Conservation (phyloP, 2,797 vertebrate species). For the Takifugu ocellatus region DNA sequence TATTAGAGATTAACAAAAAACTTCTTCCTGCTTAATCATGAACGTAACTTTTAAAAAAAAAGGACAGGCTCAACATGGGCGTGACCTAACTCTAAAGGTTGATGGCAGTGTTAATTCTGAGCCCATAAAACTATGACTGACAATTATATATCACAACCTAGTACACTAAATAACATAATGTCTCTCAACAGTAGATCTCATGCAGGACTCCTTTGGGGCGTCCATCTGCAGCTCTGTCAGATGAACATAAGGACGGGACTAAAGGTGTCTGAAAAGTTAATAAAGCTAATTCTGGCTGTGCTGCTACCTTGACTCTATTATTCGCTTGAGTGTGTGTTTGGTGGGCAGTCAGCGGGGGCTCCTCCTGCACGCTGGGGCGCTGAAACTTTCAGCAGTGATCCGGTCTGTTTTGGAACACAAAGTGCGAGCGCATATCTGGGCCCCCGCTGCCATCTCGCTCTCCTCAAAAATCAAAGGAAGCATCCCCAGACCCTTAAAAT, state of each 20-base stretch:
- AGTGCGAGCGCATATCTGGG: slow-evolving; percentile 51
- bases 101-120: no score
- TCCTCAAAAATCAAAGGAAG: slow-evolving; percentile 68
- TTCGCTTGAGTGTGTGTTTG: slow-evolving; percentile 46
- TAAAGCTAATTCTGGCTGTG: background rate
- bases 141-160: no score
- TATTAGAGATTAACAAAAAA: no score
- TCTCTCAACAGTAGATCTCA: background rate
- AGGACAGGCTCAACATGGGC: no score
- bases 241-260: slow-evolving; percentile 26
- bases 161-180: no score
- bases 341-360: slow-evolving; percentile 36
- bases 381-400: slow-evolving; percentile 39
- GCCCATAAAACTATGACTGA: no score
- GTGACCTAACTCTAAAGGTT: no score
- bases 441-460: slow-evolving; percentile 63
- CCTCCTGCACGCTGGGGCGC: background rate
- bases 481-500: slow-evolving; percentile 66
- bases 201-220: slow-evolving; percentile 17
- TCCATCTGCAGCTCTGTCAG: slow-evolving; percentile 39
- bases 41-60: no score
- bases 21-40: no score
- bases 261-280: slow-evolving; percentile 46
- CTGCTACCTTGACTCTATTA: slow-evolving; percentile 35
- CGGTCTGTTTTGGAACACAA: slow-evolving; percentile 35